Evolutionary conservation across 2,888 invertebrate species (phyloP).

Genomic region (Lamellibrachia satsuma): DNA sequence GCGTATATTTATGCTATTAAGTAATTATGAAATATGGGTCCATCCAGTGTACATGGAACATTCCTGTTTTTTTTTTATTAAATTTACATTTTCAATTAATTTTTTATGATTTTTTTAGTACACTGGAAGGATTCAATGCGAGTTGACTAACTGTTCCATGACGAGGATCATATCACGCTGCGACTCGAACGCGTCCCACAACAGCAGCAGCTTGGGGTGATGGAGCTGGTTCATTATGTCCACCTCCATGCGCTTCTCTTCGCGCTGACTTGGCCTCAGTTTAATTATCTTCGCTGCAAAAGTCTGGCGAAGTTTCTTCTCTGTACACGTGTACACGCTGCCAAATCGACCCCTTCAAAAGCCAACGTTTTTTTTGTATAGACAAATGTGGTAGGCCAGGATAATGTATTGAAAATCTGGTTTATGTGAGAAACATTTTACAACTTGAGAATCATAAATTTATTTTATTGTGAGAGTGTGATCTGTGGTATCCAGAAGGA

Average conservation of each 20-base stretch:
- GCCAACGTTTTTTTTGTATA: neutral
- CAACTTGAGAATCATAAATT: neutral
- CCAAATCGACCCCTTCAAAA: constrained; percentile 69
- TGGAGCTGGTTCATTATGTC: constrained; percentile 94
- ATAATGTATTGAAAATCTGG: neutral
- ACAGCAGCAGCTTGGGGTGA: constrained; percentile 93
- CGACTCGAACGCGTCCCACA: constrained; percentile 86
- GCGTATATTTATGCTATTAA: no score
- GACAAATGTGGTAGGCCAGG: neutral
- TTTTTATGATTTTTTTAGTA: no score
- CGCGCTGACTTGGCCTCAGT: constrained; percentile 82
- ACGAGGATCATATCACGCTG: constrained; percentile 90
- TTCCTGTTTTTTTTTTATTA: no score
- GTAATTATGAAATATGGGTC: no score
- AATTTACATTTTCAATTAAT: no score
- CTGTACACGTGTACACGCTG: constrained; percentile 69
- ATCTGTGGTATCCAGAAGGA: no score
- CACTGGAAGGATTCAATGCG: neutral
- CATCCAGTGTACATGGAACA: no score
- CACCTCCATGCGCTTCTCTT: constrained; percentile 92
- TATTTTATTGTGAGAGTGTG: neutral
- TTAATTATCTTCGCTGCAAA: constrained; percentile 90
- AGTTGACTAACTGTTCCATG: constrained; percentile 88
- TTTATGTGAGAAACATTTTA: neutral
- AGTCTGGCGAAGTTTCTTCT: constrained; percentile 73